Percentiles rank a stretch among this genome's conserved stretches.
Evolutionary conservation across 2,113 vertebrate species (phyloP).

Genomic region (Brachirus orientalis): DNA sequence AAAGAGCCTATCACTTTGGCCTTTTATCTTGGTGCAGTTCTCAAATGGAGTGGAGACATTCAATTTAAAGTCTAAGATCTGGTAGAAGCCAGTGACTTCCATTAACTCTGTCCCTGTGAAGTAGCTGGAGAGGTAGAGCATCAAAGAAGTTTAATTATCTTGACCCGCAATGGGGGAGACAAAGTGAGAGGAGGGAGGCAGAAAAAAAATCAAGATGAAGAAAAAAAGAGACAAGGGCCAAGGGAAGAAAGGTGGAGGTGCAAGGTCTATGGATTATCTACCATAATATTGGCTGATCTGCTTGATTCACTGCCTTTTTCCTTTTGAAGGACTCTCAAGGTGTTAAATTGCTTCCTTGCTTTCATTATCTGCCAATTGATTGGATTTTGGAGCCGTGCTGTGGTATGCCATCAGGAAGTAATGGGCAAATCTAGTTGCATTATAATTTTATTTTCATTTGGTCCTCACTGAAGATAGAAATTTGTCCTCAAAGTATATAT

Average conservation of each 20-base stretch:
- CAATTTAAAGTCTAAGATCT: constrained; percentile 68
- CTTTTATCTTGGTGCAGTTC: constrained; percentile 62
- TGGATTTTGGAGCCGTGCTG: constrained; percentile 69
- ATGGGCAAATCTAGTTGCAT: constrained; percentile 48
- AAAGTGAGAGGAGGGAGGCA: constrained; percentile 38
- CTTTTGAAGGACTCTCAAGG: constrained; percentile 45
- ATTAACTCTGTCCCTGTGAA: constrained; percentile 66
- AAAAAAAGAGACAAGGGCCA: background rate
- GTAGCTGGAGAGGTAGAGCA: constrained; percentile 44
- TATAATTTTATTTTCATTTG: constrained; percentile 55
- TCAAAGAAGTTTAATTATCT: constrained; percentile 72
- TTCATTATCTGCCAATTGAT: constrained; percentile 74
- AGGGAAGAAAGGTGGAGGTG: background rate
- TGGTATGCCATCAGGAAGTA: constrained; percentile 58
- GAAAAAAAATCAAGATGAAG: constrained; percentile 15
- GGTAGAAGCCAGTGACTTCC: constrained; percentile 62
- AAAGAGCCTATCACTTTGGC: constrained; percentile 55
- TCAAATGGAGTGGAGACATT: constrained; percentile 73
- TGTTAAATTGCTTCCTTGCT: constrained; percentile 64
- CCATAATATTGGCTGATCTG: constrained; percentile 44
- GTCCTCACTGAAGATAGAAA: constrained; percentile 19
- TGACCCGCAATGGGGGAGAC: constrained; percentile 24
- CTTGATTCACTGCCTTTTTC: constrained; percentile 41
- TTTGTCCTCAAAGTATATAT: background rate
- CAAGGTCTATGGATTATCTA: constrained; percentile 42